Evolutionary conservation across 2,113 vertebrate genomes (phyloP).

Genomic region (Dicerorhinus sumatrensis): DNA sequence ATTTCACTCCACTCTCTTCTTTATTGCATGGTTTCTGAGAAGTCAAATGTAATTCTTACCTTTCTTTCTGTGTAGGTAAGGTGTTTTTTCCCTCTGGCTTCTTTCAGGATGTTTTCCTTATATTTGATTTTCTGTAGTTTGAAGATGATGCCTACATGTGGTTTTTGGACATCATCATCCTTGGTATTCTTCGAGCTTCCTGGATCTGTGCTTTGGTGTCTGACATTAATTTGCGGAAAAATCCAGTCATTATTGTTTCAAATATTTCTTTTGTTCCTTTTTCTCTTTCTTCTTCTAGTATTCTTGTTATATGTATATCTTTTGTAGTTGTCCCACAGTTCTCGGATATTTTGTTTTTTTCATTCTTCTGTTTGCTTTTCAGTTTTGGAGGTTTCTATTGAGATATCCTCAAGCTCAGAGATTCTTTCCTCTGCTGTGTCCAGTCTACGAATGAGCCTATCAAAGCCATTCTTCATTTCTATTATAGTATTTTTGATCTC

Average conservation of each 20-base stretch:
- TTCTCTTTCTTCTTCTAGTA: not conserved
- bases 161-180: not conserved
- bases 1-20: not conserved
- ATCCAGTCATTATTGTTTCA: not conserved
- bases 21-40: not conserved
- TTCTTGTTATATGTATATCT: not conserved
- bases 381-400: not conserved
- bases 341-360: not conserved
- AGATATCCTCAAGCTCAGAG: not conserved
- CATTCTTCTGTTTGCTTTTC: not conserved
- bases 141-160: not conserved
- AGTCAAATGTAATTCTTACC: not conserved
- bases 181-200: not conserved
- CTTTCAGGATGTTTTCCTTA: not conserved
- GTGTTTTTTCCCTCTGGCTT: not conserved
- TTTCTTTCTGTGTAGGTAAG: not conserved
- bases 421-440: not conserved
- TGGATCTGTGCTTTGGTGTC: not conserved
- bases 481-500: not conserved
- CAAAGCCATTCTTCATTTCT: not conserved
- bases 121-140: not conserved
- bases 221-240: not conserved
- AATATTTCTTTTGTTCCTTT: not conserved
- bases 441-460: not conserved
- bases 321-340: not conserved